Evolutionary conservation across 64 coral and sea anemone genomes (phyloP).

Genomic region (Pocillopora verrucosa): DNA sequence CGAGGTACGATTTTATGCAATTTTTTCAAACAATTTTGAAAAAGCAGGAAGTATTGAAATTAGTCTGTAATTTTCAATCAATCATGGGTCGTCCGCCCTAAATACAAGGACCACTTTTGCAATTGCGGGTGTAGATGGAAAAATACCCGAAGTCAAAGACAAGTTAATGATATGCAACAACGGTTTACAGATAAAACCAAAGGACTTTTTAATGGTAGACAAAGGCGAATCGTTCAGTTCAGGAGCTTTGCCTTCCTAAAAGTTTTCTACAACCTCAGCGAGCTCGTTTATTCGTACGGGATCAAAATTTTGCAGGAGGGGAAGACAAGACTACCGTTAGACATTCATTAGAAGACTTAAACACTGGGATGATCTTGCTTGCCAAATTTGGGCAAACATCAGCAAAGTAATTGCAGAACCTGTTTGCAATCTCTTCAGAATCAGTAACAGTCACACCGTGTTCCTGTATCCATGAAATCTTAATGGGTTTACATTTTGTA

Average conservation of each 20-base stretch:
- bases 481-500: too few species aligned
- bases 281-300: too few species aligned
- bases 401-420: background rate
- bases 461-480: background rate
- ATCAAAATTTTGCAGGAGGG: too few species aligned
- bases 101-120: background rate
- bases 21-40: background rate
- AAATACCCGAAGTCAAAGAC: background rate
- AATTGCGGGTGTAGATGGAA: background rate
- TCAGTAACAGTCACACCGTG: background rate
- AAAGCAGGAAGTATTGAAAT: background rate
- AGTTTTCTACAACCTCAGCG: background rate
- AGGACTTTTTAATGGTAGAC: background rate
- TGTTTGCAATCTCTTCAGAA: conserved; percentile 10
- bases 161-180: background rate
- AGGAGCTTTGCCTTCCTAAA: background rate
- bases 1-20: background rate
- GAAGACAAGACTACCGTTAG: background rate
- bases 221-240: background rate
- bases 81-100: background rate
- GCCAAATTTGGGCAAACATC: background rate
- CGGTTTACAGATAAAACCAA: background rate
- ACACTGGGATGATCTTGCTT: background rate
- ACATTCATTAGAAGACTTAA: background rate
- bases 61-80: background rate